A percentile compares a stretch with the other conserved stretches of the same genome.
Conservation (phyloP, 2,113 vertebrate species). For the Gopherus flavomarginatus region DNA sequence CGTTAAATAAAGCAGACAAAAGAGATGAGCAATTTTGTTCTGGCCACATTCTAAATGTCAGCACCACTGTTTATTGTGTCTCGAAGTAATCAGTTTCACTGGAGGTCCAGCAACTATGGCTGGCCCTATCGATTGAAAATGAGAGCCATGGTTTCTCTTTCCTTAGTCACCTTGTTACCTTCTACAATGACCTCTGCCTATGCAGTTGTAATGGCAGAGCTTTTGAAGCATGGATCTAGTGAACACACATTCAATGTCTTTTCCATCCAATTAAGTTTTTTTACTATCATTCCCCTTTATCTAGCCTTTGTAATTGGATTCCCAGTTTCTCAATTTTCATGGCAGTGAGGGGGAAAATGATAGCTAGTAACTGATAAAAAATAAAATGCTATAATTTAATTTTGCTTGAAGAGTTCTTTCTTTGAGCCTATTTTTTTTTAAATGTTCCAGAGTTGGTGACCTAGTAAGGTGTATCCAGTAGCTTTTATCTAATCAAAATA, state of each 20-base stretch:
- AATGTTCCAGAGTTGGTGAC: neutral
- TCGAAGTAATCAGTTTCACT: neutral
- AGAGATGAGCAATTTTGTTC: neutral
- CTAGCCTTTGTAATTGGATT: conserved; percentile 82
- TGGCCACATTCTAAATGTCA: conserved; percentile 22
- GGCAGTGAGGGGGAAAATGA: conserved; percentile 54
- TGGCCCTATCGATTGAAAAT: neutral
- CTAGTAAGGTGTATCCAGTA: conserved; percentile 14
- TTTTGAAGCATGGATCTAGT: conserved; percentile 11
- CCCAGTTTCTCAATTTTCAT: conserved; percentile 79
- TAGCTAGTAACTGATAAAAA: conserved; percentile 65
- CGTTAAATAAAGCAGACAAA: conserved; percentile 38
- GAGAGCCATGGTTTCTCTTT: neutral
- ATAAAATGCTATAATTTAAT: conserved; percentile 72
- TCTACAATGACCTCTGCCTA: conserved; percentile 39
- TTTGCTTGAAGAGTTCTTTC: conserved; percentile 50
- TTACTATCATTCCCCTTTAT: conserved; percentile 76
- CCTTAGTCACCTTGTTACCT: conserved; percentile 30
- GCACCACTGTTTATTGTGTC: conserved; percentile 24
- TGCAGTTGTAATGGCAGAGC: neutral
- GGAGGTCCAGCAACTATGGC: neutral
- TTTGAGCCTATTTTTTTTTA: neutral
- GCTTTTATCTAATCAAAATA: conserved; percentile 29
- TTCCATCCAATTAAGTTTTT: conserved; percentile 79
- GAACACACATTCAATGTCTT: conserved; percentile 38